phyloP scores from a whole-genome alignment of 1,140 invertebrate species.

The Papilio xuthus region DNA sequence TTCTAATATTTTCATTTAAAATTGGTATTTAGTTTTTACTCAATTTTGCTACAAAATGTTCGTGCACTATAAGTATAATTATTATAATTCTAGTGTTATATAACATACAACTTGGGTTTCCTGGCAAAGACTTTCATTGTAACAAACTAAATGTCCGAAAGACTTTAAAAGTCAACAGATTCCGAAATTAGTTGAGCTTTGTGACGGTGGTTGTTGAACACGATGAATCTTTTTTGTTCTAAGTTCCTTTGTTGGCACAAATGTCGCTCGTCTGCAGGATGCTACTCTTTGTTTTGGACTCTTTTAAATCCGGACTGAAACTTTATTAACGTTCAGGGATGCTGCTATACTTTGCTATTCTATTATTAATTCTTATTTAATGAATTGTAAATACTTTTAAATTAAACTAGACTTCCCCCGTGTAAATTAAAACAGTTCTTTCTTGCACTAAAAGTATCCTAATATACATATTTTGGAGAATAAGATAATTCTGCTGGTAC shows the following conservation, averaged over 20 bases:
- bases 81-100: neutral
- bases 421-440: neutral
- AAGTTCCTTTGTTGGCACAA: constrained; percentile 41
- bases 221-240: constrained; percentile 54
- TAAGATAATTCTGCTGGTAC: neutral
- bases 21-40: neutral
- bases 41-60: neutral
- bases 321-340: constrained; percentile 18
- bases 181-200: constrained; percentile 69
- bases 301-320: constrained; percentile 20
- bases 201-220: constrained; percentile 56
- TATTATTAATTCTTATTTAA: constrained; percentile 1
- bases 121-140: constrained; percentile 53
- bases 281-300: constrained; percentile 16
- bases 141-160: constrained; percentile 57
- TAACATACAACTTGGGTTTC: neutral
- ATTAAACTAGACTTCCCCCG: neutral
- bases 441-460: neutral
- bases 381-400: neutral
- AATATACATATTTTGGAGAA: neutral
- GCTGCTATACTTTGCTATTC: neutral
- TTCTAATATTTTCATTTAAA: neutral
- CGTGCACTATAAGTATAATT: neutral
- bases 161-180: constrained; percentile 60
- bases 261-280: constrained; percentile 27